A percentile compares a stretch with the other conserved stretches of the same genome.
Evolutionary conservation across 2,797 vertebrate species (phyloP).

Genomic region (Sebastes matsubarae): DNA sequence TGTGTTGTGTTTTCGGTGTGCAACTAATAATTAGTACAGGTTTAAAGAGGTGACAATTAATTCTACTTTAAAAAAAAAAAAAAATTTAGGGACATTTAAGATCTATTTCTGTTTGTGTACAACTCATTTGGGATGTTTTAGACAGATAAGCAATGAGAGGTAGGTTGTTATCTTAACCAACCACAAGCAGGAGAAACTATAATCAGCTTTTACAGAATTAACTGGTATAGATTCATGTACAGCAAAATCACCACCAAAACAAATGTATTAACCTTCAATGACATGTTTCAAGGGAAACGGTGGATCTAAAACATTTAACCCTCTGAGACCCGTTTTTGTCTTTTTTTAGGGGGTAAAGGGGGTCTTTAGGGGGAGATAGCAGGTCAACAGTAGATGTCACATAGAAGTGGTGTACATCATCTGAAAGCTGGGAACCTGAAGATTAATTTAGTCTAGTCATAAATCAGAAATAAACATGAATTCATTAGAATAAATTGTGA

Average conservation of each 20-base stretch:
- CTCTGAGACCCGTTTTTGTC: too few species aligned
- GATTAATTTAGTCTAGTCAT: too few species aligned
- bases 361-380: too few species aligned
- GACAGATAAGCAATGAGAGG: slow-evolving; percentile 55
- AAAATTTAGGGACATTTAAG: not conserved
- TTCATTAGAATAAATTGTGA: too few species aligned
- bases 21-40: not conserved
- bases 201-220: not conserved
- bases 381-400: too few species aligned
- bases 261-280: not conserved
- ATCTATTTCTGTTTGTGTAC: not conserved
- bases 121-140: not conserved
- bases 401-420: too few species aligned
- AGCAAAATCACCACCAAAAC: not conserved
- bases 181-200: not conserved
- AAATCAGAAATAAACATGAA: too few species aligned
- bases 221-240: not conserved
- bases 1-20: not conserved
- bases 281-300: not conserved
- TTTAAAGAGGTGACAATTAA: not conserved
- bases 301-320: not conserved
- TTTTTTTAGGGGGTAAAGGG: too few species aligned
- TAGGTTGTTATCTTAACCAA: slow-evolving; percentile 60
- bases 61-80: not conserved
- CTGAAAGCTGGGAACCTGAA: too few species aligned